Percentiles rank a stretch among this genome's conserved stretches.
These are phyloP conservation scores for Myoxocephalus aenaeus DNA, from an alignment of 2,797 vertebrate genomes.

Conservation along the genomic window DNA sequence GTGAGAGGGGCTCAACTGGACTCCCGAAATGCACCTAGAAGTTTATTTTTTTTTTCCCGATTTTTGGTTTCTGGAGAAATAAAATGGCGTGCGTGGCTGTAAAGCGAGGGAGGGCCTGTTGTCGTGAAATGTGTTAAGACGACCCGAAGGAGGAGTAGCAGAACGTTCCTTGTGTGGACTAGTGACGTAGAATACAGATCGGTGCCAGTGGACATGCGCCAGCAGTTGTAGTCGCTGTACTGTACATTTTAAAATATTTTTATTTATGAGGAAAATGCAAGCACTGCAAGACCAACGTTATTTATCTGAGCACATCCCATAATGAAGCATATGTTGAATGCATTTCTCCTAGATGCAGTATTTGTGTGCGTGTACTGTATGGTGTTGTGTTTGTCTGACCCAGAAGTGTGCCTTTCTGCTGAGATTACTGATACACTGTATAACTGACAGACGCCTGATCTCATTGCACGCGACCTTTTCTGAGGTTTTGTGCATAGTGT, in stretches of 20 bases:
- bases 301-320: constrained; percentile 80
- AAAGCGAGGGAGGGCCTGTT: neutral
- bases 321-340: constrained; percentile 64
- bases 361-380: constrained; percentile 28
- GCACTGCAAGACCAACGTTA: constrained; percentile 84
- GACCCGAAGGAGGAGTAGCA: constrained; percentile 31
- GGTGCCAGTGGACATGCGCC: constrained; percentile 61
- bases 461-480: constrained; percentile 53
- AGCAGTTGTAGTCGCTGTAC: constrained; percentile 71
- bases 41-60: constrained; percentile 18
- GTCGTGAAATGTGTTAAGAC: constrained; percentile 18
- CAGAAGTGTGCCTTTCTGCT: constrained; percentile 76
- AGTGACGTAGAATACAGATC: constrained; percentile 57
- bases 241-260: constrained; percentile 77
- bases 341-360: constrained; percentile 66
- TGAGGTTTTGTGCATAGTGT: constrained; percentile 58
- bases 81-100: neutral
- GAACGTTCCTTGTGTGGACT: constrained; percentile 59
- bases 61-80: constrained; percentile 27
- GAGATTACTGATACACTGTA: constrained; percentile 79
- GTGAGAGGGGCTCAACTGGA: constrained; percentile 37
- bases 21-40: constrained; percentile 36
- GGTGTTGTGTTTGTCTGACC: constrained; percentile 42
- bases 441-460: constrained; percentile 62
- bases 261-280: constrained; percentile 83